A percentile compares a stretch with the other conserved stretches of the same genome.
Conservation (phyloP, 2,888 invertebrate genomes). For the Dasysyrphus tricinctus region DNA sequence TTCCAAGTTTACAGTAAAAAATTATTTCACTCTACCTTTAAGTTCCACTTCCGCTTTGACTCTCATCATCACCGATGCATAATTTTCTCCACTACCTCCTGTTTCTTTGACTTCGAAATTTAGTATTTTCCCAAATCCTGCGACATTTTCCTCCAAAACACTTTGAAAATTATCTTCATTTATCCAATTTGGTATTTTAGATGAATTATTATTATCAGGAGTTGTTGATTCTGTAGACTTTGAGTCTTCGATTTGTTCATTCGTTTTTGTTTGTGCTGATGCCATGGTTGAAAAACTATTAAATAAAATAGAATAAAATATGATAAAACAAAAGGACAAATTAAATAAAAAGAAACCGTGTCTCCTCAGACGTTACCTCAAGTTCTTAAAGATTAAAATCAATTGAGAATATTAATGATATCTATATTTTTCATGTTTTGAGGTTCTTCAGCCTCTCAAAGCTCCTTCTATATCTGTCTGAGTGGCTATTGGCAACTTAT, state of each 20-base stretch:
- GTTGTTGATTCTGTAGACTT: background rate
- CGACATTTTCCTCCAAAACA: slow-evolving; percentile 77
- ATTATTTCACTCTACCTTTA: slow-evolving; percentile 73
- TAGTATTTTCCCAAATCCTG: slow-evolving; percentile 75
- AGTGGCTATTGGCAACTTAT: no score
- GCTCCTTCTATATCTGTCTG: no score
- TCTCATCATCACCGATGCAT: slow-evolving; percentile 78
- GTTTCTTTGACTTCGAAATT: slow-evolving; percentile 76
- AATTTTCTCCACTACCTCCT: slow-evolving; percentile 80
- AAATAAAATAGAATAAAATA: background rate
- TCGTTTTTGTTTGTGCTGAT: background rate
- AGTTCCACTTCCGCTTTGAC: slow-evolving; percentile 77
- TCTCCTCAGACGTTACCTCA: no score
- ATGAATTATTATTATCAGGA: background rate
- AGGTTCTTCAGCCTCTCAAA: no score
- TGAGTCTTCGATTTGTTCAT: background rate
- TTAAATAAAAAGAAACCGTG: no score
- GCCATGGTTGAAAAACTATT: slow-evolving; percentile 22
- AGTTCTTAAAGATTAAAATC: no score
- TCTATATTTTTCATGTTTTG: no score
- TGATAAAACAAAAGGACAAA: background rate
- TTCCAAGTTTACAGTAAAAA: no score
- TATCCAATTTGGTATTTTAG: slow-evolving; percentile 63
- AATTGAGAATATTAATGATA: no score
- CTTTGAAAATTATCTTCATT: slow-evolving; percentile 75